Evolutionary conservation across 2,113 vertebrate species (phyloP).

Genomic region (Ophthalmolycus amberensis): DNA sequence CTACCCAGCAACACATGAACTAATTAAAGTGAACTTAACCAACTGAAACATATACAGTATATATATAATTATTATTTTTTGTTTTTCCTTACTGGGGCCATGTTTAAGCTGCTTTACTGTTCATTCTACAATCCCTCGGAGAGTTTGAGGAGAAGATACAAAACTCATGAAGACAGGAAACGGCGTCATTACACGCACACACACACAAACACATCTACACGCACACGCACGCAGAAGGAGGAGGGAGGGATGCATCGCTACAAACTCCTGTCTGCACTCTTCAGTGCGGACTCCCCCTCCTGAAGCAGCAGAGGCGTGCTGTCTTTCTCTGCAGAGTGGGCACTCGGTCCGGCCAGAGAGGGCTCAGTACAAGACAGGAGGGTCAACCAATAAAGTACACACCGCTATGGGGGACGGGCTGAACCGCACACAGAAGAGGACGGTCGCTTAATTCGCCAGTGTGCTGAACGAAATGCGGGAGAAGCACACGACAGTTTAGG

Average conservation of each 20-base stretch:
- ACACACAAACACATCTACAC: neutral
- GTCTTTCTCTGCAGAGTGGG: constrained; percentile 39
- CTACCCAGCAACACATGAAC: neutral
- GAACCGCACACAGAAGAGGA: constrained; percentile 31
- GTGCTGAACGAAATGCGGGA: constrained; percentile 21
- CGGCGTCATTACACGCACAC: neutral
- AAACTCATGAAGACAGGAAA: constrained; percentile 50
- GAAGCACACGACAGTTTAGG: constrained; percentile 15
- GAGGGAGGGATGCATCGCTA: constrained; percentile 49
- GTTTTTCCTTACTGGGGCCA: neutral
- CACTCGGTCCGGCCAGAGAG: constrained; percentile 11
- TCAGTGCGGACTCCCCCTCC: constrained; percentile 52
- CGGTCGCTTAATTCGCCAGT: neutral
- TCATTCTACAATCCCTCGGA: constrained; percentile 59
- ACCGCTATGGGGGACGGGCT: constrained; percentile 64
- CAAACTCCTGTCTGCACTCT: constrained; percentile 59
- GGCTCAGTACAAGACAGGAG: neutral
- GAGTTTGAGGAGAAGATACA: constrained; percentile 52
- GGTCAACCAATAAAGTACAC: constrained; percentile 2
- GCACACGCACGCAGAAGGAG: neutral
- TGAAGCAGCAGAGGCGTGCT: constrained; percentile 39
- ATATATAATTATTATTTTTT: no score
- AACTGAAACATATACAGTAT: neutral
- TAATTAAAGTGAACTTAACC: neutral
- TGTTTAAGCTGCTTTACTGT: no score